Percentiles rank a stretch among this genome's conserved stretches.
Evolutionary conservation across 2,888 invertebrate species (phyloP).

Genomic region (Diarsia brunnea): DNA sequence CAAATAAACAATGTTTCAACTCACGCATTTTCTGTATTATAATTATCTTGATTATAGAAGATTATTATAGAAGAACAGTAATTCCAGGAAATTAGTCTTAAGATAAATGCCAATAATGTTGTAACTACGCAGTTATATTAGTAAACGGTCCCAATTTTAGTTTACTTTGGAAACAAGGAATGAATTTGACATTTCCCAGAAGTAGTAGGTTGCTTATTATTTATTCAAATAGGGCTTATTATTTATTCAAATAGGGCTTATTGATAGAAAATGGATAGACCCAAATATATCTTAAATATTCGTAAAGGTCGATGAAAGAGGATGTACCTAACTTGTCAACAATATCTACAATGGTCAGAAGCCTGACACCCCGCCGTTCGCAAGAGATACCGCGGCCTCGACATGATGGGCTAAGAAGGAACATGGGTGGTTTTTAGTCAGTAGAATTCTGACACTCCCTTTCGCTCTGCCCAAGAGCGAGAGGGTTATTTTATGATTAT

Average conservation of each 20-base stretch:
- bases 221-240: conserved; percentile 12
- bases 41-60: neutral
- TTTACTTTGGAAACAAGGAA: neutral
- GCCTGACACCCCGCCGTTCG: no score
- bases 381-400: no score
- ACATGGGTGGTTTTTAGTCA: no score
- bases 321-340: neutral
- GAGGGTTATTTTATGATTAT: no score
- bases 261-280: neutral
- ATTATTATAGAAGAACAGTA: neutral
- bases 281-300: neutral
- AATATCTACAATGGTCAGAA: neutral
- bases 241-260: conserved; percentile 13
- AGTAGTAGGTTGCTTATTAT: neutral
- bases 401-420: no score
- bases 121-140: neutral
- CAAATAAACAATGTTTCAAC: neutral
- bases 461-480: no score
- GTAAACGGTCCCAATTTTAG: neutral
- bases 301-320: neutral
- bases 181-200: neutral
- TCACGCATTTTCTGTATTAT: neutral
- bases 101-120: neutral
- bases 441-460: no score
- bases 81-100: no score